Base-by-base conservation (phyloP, 2,113 vertebrate species). In the Oryzias celebensis region DNA sequence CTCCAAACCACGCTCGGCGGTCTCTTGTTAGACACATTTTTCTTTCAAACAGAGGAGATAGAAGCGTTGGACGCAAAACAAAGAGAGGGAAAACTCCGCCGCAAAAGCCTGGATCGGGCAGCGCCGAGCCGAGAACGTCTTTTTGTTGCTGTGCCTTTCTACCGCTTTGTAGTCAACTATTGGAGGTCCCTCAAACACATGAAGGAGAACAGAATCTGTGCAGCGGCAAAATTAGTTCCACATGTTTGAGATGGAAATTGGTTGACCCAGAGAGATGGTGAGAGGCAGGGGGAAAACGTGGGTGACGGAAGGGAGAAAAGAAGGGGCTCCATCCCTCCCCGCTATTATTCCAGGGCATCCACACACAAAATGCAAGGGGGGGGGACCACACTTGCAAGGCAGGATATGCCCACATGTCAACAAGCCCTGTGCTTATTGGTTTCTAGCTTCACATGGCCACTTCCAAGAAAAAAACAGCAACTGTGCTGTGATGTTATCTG, bases 151-250 rank as follows among this genome's bases (percentile, higher is more conserved):
- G 63, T 81, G 73, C 73, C 81, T 64, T 66, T 80, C 59, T 68
- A 58, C 75, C 77, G 75, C 74, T 83, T 77, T 78, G 50, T 73
- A 82, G 73, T 73, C 52, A 69, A 73, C 81, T 71, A 75, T 80
- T 81, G 63, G 83, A 85, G 52, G 68, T 69, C 71, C 78, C 62
- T 69, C 65, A 51, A 56, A 64, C 59, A 75, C 24, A 13, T 22
- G 44, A 59, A 28, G 13, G 41, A 47, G 57, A 65, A 68, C 63
- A 52, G 53, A 73, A 83, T 81, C 71, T 66, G 68, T 77, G 78
- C 84, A 75, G 85, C 85, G 89, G 90, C 88, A 81, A 93, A 91
- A 93, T 93, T 86, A 91, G 91, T 91, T 92, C 91, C 92, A 93
- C 91, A 91, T 93, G 92, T 90, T 91, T 89, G 85, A 84, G 85